Conservation (phyloP, 2,113 vertebrate species). For the Leptobrachium ailaonicum region DNA sequence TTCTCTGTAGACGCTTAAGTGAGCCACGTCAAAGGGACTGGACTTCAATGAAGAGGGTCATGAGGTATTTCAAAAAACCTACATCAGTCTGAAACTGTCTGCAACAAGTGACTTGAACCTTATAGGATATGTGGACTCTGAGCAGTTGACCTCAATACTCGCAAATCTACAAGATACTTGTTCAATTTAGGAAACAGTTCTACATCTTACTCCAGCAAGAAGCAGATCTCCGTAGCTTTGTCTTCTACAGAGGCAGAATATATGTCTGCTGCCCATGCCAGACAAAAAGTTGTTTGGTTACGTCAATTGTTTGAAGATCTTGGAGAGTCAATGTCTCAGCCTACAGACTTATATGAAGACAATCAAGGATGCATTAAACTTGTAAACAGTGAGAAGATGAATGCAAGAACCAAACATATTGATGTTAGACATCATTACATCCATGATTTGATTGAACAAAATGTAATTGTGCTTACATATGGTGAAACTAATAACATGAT, state of each 20-base stretch:
- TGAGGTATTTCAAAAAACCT: not conserved
- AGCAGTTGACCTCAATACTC: not conserved
- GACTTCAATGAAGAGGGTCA: not conserved
- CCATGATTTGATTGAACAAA: not conserved
- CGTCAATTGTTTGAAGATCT: not conserved
- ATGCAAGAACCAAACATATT: no score
- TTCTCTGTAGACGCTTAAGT: constrained; percentile 1
- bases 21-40: not conserved
- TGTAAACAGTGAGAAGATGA: not conserved
- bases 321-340: not conserved
- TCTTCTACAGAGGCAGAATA: not conserved
- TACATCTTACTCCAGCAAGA: not conserved
- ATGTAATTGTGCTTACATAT: not conserved
- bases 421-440: not conserved
- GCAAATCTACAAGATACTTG: not conserved
- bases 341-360: not conserved
- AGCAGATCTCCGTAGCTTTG: not conserved
- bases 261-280: not conserved
- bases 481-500: not conserved
- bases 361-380: not conserved
- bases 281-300: not conserved
- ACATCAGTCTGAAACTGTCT: constrained; percentile 7
- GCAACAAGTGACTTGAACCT: not conserved
- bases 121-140: not conserved
- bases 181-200: not conserved